Conservation (phyloP, 2,888 invertebrate genomes). For the Clanis bilineata region DNA sequence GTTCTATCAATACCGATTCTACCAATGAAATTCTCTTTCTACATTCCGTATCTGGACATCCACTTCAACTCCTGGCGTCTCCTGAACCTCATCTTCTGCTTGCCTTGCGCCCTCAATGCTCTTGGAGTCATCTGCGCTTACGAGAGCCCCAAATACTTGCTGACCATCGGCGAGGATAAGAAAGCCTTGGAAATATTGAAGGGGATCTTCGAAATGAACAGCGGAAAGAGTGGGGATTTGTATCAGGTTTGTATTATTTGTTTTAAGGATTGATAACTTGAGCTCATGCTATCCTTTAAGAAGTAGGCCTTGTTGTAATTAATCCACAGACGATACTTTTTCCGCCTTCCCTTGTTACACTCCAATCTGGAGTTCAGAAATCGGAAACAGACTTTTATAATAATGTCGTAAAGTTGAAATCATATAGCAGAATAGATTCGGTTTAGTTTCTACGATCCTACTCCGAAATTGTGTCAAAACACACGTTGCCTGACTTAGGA, state of each 20-base stretch:
- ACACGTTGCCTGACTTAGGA: too few relatives aligned
- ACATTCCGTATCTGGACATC: constrained; percentile 71
- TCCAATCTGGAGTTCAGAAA: too few relatives aligned
- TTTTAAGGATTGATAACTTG: background rate
- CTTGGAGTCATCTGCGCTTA: constrained; percentile 79
- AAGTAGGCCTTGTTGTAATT: too few relatives aligned
- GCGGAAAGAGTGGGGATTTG: constrained; percentile 44
- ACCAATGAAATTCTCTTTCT: constrained; percentile 76
- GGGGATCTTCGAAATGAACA: constrained; percentile 55
- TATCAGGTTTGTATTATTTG: constrained; percentile 47
- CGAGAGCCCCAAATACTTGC: constrained; percentile 89
- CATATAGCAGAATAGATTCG: too few relatives aligned
- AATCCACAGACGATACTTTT: too few relatives aligned
- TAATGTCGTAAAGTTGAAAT: too few relatives aligned
- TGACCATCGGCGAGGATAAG: constrained; percentile 79
- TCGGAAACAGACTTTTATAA: too few relatives aligned
- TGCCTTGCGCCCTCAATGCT: constrained; percentile 84
- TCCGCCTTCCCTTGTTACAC: too few relatives aligned
- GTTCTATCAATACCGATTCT: constrained; percentile 86
- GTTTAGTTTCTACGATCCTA: too few relatives aligned
- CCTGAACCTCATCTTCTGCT: constrained; percentile 83
- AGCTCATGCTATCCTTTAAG: too few relatives aligned
- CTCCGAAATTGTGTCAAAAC: too few relatives aligned
- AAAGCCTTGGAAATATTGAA: constrained; percentile 77
- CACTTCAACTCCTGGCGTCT: constrained; percentile 89